A percentile compares a stretch with the other conserved stretches of the same genome.
Conservation (phyloP, 23 tunicate genomes). For the Styela plicata region DNA sequence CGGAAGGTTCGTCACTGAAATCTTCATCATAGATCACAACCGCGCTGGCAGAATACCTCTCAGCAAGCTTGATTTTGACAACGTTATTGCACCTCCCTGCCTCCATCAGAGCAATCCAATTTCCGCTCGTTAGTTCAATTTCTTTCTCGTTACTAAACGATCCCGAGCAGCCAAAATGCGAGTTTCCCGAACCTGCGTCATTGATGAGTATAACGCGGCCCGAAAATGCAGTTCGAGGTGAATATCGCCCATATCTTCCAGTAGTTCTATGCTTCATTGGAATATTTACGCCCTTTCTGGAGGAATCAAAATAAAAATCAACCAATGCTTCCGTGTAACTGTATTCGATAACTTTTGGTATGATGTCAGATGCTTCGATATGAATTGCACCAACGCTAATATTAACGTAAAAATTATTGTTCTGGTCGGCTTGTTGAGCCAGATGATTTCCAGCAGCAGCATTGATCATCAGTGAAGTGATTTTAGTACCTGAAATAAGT, state of each 20-base stretch:
- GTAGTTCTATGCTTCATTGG: background rate
- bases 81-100: conserved; percentile 58
- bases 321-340: background rate
- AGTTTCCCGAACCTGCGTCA: conserved; percentile 35
- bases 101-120: conserved; percentile 73
- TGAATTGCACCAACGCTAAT: background rate
- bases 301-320: background rate
- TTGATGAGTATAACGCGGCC: conserved; percentile 55
- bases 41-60: conserved; percentile 69
- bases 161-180: conserved; percentile 58
- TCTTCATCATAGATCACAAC: conserved; percentile 70
- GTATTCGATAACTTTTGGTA: background rate
- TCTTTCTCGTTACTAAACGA: conserved; percentile 30
- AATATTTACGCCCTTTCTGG: background rate
- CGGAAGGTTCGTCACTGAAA: conserved; percentile 7
- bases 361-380: background rate
- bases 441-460: conserved; percentile 29
- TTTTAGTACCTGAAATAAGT: conserved; percentile 67
- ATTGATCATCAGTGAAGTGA: conserved; percentile 47
- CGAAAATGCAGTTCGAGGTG: conserved; percentile 7
- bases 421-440: background rate
- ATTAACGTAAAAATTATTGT: background rate
- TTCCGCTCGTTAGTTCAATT: conserved; percentile 26
- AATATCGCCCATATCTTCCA: background rate
- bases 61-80: conserved; percentile 62